These are phyloP conservation scores for Ophthalmolycus amberensis DNA, from an alignment of 2,113 vertebrate species.

Conservation along the genomic window DNA sequence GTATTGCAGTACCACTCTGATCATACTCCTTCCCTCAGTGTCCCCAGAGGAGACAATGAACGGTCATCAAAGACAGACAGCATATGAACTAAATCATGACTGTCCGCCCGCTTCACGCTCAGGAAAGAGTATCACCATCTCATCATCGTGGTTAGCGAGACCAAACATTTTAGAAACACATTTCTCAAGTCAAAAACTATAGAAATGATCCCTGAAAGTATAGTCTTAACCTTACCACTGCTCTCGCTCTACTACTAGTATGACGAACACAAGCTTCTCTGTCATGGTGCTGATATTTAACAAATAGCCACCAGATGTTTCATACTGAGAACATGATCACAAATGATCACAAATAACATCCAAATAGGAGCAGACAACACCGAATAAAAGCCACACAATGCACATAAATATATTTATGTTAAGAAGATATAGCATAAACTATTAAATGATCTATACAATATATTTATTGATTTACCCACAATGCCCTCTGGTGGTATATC, in stretches of 20 bases:
- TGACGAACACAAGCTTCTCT: accelerated
- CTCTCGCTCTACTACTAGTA: accelerated
- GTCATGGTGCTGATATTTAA: not conserved
- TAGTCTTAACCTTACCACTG: constrained; percentile 58
- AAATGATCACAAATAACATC: too few relatives aligned
- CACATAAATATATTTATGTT: too few relatives aligned
- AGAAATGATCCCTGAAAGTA: constrained; percentile 85
- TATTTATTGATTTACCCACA: not conserved
- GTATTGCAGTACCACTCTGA: constrained; percentile 36
- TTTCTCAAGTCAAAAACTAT: constrained; percentile 75
- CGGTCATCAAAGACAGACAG: constrained; percentile 69
- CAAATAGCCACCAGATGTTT: too few relatives aligned
- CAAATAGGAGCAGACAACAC: too few relatives aligned
- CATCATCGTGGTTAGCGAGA: constrained; percentile 78
- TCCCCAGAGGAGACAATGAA: constrained; percentile 33
- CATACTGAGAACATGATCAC: too few relatives aligned
- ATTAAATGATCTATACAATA: not conserved
- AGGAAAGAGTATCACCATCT: constrained; percentile 29
- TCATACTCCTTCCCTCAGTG: constrained; percentile 48
- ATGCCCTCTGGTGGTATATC: too few relatives aligned
- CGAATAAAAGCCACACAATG: too few relatives aligned
- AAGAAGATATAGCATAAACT: not conserved
- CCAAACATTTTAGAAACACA: constrained; percentile 70
- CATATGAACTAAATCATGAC: not conserved
- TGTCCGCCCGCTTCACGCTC: constrained; percentile 65